Conservation (phyloP, 2,797 vertebrate genomes). For the Xenentodon cancila region DNA sequence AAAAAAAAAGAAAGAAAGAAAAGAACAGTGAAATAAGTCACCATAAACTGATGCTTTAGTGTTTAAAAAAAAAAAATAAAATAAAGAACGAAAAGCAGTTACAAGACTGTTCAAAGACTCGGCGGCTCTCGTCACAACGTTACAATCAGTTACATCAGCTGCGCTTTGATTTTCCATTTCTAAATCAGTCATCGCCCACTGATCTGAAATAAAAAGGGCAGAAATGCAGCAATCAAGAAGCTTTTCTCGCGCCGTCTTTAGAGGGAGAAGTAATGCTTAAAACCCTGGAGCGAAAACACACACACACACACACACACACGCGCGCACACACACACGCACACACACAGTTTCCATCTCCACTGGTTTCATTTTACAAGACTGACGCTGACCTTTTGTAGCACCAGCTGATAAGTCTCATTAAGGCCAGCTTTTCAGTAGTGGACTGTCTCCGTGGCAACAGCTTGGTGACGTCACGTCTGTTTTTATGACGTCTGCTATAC, state of each 20-base stretch:
- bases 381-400: slow-evolving; percentile 48
- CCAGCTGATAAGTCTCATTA: slow-evolving; percentile 66
- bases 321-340: slow-evolving; percentile 7
- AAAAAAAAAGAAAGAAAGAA: slow-evolving; percentile 15
- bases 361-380: slow-evolving; percentile 25
- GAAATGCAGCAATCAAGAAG: slow-evolving; percentile 43
- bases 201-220: slow-evolving; percentile 42
- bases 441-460: slow-evolving; percentile 69
- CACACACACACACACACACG: slow-evolving; percentile 13
- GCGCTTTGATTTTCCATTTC: slow-evolving; percentile 51
- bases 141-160: slow-evolving; percentile 80
- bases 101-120: slow-evolving; percentile 50
- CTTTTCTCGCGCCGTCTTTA: slow-evolving; percentile 37
- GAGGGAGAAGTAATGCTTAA: slow-evolving; percentile 40
- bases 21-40: not conserved
- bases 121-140: slow-evolving; percentile 47
- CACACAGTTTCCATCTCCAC: slow-evolving; percentile 12
- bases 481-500: not conserved
- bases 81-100: slow-evolving; percentile 25
- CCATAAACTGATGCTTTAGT: slow-evolving; percentile 18
- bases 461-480: slow-evolving; percentile 50
- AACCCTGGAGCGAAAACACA: slow-evolving; percentile 32
- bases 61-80: too few species aligned
- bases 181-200: slow-evolving; percentile 36
- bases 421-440: slow-evolving; percentile 64